Conservation (phyloP, 35 echinoderm and acorn worm genomes). For the Apostichopus japonicus region DNA sequence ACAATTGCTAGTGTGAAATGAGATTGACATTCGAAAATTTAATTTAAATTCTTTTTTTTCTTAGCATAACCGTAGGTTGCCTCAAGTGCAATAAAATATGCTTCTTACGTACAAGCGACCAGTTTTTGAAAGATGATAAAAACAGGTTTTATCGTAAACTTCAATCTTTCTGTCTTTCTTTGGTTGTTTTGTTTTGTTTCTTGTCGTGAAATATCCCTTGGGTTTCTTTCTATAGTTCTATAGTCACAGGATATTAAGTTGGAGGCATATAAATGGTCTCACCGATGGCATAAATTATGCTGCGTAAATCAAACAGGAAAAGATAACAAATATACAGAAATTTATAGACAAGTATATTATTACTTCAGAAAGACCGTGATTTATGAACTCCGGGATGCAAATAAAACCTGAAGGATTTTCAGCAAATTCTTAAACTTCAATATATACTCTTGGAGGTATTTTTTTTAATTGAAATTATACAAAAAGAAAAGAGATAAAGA, state of each 20-base stretch:
- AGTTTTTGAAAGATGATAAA: no score
- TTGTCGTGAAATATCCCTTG: background rate
- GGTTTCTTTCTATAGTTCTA: background rate
- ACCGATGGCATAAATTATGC: background rate
- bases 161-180: background rate
- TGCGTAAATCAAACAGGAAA: no score
- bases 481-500: no score
- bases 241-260: background rate
- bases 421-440: no score
- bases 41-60: constrained; percentile 7
- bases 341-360: no score
- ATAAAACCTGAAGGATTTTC: no score
- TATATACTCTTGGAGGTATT: no score
- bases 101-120: background rate
- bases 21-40: constrained; percentile 24
- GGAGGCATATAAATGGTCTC: background rate
- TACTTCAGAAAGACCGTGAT: no score
- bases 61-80: background rate
- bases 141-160: no score
- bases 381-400: no score
- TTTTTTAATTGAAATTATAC: no score
- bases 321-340: no score
- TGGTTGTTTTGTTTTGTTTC: background rate
- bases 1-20: constrained; percentile 16
- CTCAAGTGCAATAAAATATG: constrained; percentile 9